Base-by-base conservation (phyloP, 2,888 invertebrate genomes). In the Aproaerema taeniolella region DNA sequence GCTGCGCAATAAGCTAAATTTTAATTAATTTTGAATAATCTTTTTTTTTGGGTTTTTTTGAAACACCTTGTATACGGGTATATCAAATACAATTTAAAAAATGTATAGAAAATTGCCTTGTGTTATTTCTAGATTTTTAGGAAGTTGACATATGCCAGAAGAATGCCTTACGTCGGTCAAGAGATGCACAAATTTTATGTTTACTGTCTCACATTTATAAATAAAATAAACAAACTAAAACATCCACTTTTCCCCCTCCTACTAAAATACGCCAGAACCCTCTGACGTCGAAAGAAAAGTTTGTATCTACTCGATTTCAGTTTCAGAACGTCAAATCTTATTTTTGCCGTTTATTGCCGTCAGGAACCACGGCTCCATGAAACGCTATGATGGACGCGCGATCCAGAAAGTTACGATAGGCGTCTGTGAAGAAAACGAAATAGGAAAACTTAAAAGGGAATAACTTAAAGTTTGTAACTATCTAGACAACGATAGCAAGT, bases 381-480 rank as follows among this genome's bases (percentile, higher is more conserved):
- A 45, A 44, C 36, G 43, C 37, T 31, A 43, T 42, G 54, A 55
- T 52, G 46, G 53, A 55, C 49, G 48, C 41, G 52, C 51, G 48
- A 58, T 65, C 55, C 50, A 14, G 49, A 37, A 53, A 62, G 52
- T 58, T 55, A 36, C 47, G 50, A 64, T 63, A 61, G 61, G 58
- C 58, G 46, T 58, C 60, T 49, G 47, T 43, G 33, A 45, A 49
- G 52, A 60, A 60, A 61, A 65, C 50, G 53, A 61, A 61, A 62
- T 60, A 63, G 54, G 52, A 56, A 58, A 68, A 67, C 64, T 67
- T 61, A 57, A 63, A 64, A 57, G 49, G 46, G 55, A 65, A 71
- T 67, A 66, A 68, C 55, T 62, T 55, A 68, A 53, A 64, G 60
- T 72, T 74, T 56, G 43, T 60, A 77, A 79, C 71, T 75, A 79